Conservation (phyloP, 1,140 invertebrate genomes). For the Gerris buenoi region DNA sequence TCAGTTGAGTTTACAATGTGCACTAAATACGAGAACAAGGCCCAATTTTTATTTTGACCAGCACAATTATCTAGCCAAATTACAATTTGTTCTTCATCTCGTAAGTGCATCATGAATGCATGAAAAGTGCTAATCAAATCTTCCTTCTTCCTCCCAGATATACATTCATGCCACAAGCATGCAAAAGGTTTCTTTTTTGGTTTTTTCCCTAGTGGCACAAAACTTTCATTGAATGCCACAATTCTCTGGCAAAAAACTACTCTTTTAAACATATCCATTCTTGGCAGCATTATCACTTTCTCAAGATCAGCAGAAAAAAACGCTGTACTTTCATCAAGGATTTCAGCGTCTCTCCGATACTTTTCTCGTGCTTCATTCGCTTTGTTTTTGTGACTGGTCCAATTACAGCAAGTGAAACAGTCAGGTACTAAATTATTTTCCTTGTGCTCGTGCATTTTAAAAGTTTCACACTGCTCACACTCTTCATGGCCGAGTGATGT, state of each 20-base stretch:
- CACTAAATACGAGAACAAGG: conserved; percentile 13
- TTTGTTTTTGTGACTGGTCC: background rate
- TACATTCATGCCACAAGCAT: conserved; percentile 10
- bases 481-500: conserved; percentile 16
- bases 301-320: conserved; percentile 16
- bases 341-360: conserved; percentile 3
- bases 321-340: background rate
- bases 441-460: conserved; percentile 10
- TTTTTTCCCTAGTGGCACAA: conserved; percentile 6
- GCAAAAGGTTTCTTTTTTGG: conserved; percentile 5
- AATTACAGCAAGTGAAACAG: conserved; percentile 9
- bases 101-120: conserved; percentile 5
- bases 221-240: conserved; percentile 8
- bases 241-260: conserved; percentile 12
- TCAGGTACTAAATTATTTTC: conserved; percentile 12
- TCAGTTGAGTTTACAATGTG: conserved; percentile 12
- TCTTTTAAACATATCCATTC: conserved; percentile 17
- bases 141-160: conserved; percentile 21
- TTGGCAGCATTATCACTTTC: conserved; percentile 18
- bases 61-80: conserved; percentile 23
- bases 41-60: conserved; percentile 19
- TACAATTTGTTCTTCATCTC: conserved; percentile 10
- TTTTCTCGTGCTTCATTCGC: background rate
- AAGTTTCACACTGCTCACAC: conserved; percentile 15
- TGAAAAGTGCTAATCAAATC: conserved; percentile 18